These are phyloP conservation scores for Chaetura pelagica DNA, from an alignment of 2,113 vertebrate species.

Conservation along the genomic window DNA sequence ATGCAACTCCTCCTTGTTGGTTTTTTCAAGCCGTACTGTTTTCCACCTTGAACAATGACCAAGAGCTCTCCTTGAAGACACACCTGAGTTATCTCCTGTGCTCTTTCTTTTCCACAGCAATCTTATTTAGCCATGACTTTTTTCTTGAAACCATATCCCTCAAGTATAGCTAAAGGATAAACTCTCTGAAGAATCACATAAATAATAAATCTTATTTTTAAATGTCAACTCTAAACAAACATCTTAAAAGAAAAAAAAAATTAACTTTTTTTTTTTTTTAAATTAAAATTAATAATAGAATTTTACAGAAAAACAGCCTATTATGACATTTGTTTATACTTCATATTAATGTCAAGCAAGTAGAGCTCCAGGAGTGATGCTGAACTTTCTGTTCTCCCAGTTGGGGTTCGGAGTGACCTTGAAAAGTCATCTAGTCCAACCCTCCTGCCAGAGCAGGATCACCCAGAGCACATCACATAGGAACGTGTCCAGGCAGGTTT, in stretches of 20 bases:
- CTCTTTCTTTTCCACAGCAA: background rate
- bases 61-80: background rate
- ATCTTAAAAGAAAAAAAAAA: background rate
- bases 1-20: background rate
- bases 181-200: background rate
- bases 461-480: too few species aligned
- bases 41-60: background rate
- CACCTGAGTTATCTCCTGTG: background rate
- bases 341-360: background rate
- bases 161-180: constrained; percentile 35
- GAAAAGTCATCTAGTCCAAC: too few species aligned
- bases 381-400: constrained; percentile 2
- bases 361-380: background rate
- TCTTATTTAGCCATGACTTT: background rate
- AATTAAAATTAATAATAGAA: background rate
- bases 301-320: background rate
- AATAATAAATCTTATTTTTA: constrained; percentile 45
- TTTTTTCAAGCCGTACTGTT: background rate
- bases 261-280: background rate
- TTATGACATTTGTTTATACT: constrained; percentile 16
- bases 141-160: background rate
- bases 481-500: too few species aligned
- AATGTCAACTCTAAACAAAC: constrained; percentile 38
- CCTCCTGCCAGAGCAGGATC: too few species aligned
- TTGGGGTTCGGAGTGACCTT: background rate